Evolutionary conservation across 2,113 vertebrate species (phyloP).

Genomic region (Ceyx margarethae): DNA sequence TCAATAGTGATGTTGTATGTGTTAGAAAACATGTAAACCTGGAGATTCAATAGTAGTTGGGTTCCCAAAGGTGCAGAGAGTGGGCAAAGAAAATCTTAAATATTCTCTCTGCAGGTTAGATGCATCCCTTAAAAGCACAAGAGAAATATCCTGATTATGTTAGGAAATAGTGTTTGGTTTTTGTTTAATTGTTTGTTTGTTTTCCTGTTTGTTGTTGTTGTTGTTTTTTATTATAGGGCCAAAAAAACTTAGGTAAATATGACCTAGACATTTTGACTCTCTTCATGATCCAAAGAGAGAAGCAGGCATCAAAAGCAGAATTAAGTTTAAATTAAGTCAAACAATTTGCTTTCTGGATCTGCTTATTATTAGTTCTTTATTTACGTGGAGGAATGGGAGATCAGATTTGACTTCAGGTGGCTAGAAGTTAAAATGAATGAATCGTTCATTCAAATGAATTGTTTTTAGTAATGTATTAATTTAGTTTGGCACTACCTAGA

Average conservation of each 20-base stretch:
- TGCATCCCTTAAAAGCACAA: neutral
- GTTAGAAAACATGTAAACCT: neutral
- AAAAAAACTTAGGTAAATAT: neutral
- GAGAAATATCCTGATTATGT: neutral
- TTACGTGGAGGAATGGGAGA: neutral
- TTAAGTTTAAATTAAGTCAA: neutral
- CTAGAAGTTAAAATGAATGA: neutral
- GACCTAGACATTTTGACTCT: neutral
- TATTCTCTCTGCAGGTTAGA: neutral
- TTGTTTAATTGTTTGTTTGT: neutral
- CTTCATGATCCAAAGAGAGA: neutral
- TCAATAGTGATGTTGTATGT: neutral
- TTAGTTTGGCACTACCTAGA: neutral
- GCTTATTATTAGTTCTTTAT: neutral
- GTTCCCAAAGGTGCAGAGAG: neutral
- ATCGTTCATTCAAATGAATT: neutral
- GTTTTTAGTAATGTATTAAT: neutral
- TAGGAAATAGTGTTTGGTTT: neutral
- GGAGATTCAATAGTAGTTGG: neutral
- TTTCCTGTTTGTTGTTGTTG: neutral
- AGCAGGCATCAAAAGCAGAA: neutral
- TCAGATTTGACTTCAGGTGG: neutral
- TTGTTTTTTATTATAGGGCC: rapidly evolving
- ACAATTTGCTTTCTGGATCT: neutral
- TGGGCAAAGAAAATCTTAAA: neutral